Conservation (phyloP, 2,888 invertebrate species). For the Pheosia gnoma region DNA sequence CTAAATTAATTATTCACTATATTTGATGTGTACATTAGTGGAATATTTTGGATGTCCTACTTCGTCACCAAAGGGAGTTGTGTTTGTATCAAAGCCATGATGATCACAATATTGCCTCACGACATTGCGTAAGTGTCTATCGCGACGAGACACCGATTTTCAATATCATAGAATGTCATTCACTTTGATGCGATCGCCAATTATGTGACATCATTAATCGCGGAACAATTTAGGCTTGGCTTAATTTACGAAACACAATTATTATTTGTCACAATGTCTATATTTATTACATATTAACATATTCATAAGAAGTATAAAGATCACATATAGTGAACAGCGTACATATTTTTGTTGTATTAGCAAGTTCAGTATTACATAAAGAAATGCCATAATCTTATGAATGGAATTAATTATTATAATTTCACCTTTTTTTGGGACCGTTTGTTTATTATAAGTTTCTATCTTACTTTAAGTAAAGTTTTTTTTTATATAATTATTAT, state of each 20-base stretch:
- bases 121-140: conserved; percentile 5
- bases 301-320: conserved; percentile 40
- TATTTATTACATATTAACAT: conserved; percentile 42
- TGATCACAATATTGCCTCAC: background rate
- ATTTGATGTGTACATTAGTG: conserved; percentile 69
- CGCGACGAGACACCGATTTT: conserved; percentile 6
- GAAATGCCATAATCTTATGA: conserved; percentile 80
- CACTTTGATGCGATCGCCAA: conserved; percentile 36
- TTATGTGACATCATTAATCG: conserved; percentile 39
- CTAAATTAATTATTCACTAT: conserved; percentile 80
- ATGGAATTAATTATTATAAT: conserved; percentile 70
- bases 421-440: conserved; percentile 60
- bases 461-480: conserved; percentile 65
- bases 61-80: conserved; percentile 38
- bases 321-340: conserved; percentile 60
- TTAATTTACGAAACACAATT: conserved; percentile 40
- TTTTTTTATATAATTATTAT: conserved; percentile 46
- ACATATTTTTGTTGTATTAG: conserved; percentile 81
- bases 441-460: conserved; percentile 65
- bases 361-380: conserved; percentile 80
- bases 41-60: conserved; percentile 59
- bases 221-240: conserved; percentile 40
- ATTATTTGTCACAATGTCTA: conserved; percentile 49
- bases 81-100: conserved; percentile 22
- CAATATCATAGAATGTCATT: conserved; percentile 24